These are phyloP conservation scores for Epinephelus malabaricus DNA, from an alignment of 2,797 vertebrate genomes.

Conservation along the genomic window DNA sequence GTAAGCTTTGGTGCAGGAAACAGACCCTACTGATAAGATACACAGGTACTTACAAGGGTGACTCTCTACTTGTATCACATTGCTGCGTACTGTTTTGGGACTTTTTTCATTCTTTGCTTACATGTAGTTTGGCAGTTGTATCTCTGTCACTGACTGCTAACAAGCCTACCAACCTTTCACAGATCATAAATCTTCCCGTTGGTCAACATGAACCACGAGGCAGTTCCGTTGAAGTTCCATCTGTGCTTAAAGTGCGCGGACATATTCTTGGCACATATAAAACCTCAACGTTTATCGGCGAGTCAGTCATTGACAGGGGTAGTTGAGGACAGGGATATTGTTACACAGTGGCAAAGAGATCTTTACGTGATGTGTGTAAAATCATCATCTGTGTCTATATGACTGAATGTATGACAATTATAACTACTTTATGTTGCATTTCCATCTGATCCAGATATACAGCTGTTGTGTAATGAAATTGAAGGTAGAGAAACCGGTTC, in stretches of 20 bases:
- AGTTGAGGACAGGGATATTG: not conserved
- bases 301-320: not conserved
- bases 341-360: not conserved
- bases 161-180: accelerated
- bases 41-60: not conserved
- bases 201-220: too few species aligned
- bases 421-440: not conserved
- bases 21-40: not conserved
- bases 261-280: not conserved
- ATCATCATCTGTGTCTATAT: not conserved
- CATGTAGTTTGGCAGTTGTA: not conserved
- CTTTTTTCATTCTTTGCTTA: not conserved
- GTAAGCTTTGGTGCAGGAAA: not conserved
- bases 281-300: too few species aligned
- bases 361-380: too few species aligned
- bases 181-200: too few species aligned
- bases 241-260: not conserved
- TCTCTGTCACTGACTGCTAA: too few species aligned
- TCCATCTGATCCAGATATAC: not conserved
- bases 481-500: not conserved
- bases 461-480: accelerated
- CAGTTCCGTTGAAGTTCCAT: not conserved
- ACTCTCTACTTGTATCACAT: too few species aligned
- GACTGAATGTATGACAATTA: too few species aligned
- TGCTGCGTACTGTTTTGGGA: not conserved